These are phyloP conservation scores for Euzetes globulus DNA, from an alignment of 2,888 invertebrate genomes.

Conservation along the genomic window DNA sequence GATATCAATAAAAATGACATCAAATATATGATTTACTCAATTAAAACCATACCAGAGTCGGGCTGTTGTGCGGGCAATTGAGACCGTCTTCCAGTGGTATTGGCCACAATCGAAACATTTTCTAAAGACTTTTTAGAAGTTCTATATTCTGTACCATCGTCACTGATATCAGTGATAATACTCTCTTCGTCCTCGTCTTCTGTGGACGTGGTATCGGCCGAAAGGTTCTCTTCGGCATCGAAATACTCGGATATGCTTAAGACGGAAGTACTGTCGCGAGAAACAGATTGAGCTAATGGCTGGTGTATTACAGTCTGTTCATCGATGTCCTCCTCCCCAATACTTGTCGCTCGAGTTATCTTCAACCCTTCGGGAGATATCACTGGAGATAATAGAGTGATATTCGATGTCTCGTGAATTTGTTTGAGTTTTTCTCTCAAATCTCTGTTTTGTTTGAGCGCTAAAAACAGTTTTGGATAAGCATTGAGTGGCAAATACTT, in stretches of 20 bases:
- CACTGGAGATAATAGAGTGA: slow-evolving; percentile 50
- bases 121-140: slow-evolving; percentile 5
- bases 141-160: slow-evolving; percentile 31
- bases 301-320: slow-evolving; percentile 45
- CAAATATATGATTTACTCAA: background rate
- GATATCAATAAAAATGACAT: too few species aligned
- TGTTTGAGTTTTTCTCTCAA: slow-evolving; percentile 52
- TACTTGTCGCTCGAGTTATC: slow-evolving; percentile 5
- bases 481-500: background rate
- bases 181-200: slow-evolving; percentile 52
- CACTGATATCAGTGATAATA: slow-evolving; percentile 37
- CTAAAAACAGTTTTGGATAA: slow-evolving; percentile 43
- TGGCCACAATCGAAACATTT: slow-evolving; percentile 44
- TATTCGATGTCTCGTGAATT: slow-evolving; percentile 48
- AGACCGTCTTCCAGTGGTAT: slow-evolving; percentile 56
- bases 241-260: slow-evolving; percentile 70
- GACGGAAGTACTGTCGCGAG: slow-evolving; percentile 65
- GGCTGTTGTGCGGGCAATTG: slow-evolving; percentile 64
- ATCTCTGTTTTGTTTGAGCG: slow-evolving; percentile 67
- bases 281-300: slow-evolving; percentile 59
- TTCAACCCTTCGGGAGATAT: slow-evolving; percentile 30
- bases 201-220: slow-evolving; percentile 57
- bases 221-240: slow-evolving; percentile 64
- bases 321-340: slow-evolving; percentile 31
- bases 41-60: slow-evolving; percentile 60